Evolutionary conservation across 2,113 vertebrate species (phyloP).

Genomic region (Dipodomys spectabilis): DNA sequence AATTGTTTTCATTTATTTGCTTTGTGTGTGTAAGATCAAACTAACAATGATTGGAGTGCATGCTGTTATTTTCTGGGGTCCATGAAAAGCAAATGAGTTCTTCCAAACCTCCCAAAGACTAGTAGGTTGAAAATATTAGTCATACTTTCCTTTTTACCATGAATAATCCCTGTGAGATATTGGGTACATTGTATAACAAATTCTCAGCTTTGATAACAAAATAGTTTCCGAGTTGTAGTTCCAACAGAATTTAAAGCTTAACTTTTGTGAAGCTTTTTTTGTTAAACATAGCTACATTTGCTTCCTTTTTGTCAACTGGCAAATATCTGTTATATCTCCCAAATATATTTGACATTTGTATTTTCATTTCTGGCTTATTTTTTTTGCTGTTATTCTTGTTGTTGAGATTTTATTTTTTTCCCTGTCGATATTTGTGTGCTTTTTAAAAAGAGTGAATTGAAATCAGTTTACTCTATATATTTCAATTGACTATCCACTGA

Average conservation of each 20-base stretch:
- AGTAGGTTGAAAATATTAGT: background rate
- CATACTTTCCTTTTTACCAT: background rate
- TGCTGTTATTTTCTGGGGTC: background rate
- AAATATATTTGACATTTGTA: background rate
- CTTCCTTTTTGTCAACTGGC: background rate
- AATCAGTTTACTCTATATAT: background rate
- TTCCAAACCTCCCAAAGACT: background rate
- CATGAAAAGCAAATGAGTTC: background rate
- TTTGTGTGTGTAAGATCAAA: slow-evolving; percentile 65
- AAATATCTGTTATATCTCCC: background rate
- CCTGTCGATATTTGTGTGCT: background rate
- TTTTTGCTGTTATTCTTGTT: background rate
- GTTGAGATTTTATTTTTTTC: background rate
- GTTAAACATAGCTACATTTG: background rate
- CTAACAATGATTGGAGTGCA: background rate
- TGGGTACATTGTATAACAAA: background rate
- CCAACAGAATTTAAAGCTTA: background rate
- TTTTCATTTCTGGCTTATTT: background rate
- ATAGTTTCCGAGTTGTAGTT: background rate
- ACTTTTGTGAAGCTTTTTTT: background rate
- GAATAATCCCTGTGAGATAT: no score
- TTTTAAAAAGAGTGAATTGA: background rate
- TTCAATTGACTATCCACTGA: background rate
- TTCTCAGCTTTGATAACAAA: background rate
- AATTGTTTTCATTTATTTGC: background rate